Base-by-base conservation (phyloP, 92 coral and sea anemone species). In the Palythoa grandiflora region DNA sequence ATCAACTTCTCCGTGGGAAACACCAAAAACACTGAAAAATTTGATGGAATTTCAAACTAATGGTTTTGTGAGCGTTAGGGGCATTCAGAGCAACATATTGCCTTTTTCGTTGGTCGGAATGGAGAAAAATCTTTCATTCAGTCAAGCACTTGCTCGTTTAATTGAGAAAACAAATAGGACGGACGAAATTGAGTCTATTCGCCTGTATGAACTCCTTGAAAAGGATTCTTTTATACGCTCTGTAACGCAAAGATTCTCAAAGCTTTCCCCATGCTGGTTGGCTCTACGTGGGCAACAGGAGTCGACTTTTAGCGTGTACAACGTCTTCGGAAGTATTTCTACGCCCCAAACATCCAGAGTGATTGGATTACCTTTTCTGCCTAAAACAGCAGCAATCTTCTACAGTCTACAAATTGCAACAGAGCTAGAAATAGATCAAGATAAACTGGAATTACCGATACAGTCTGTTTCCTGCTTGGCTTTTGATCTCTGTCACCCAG, bases 31-130 rank as follows among this genome's bases (percentile, higher is more conserved):
- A 28, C 28, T 28, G 1, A 54, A 19, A 8, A 28, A n/a, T 1
- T 19, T 2, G 21, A 13, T 15, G 35, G 50, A 21, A 21, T 15
- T 36, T 78, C 66, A 52, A 15, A 90, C 93, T 59, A 48, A 17
- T 54, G 93, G 93, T 6, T 51, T 90, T 12, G 93, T 90, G 10
- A 36, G 6, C 21, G 20, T 90, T 8, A 17, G 8, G n/a, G 63
- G 63, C 14, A n/a, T 66, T 60, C 14, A 50, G 6, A 83, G 57
- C 53, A 71, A 14, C 13, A 38, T 38, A 50, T 28, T 90, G 15
- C 93, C 93, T 16, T 6, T 90, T 20, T 87, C 93, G 1, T 5
- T 90, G n/a, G 68, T 87, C 75, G 93, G 93, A 19, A 37, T 75
- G 20, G 63, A 68, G 21, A 12, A 55, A 15, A 65, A 39, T 2